Evolutionary conservation across 2,797 vertebrate genomes (phyloP).

Genomic region (Pseudomugil tenellus): DNA sequence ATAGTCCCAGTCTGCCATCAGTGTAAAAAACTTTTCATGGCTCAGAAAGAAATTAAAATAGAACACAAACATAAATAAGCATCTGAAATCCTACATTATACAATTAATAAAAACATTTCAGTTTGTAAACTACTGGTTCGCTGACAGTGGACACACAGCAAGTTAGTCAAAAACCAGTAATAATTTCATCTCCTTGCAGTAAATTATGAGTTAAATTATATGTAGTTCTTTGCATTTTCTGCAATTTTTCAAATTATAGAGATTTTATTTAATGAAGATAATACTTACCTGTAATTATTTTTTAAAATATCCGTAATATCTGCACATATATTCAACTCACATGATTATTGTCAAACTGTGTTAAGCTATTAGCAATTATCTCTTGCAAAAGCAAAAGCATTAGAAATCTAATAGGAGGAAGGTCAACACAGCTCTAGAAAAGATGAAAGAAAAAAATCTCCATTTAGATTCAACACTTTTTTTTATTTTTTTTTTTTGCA

Average conservation of each 20-base stretch:
- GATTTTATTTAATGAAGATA: background rate
- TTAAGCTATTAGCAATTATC: background rate
- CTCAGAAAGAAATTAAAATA: background rate
- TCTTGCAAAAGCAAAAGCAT: background rate
- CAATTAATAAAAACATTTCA: background rate
- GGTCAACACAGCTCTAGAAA: constrained; percentile 2
- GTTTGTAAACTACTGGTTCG: background rate
- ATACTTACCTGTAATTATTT: no score
- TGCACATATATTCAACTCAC: background rate
- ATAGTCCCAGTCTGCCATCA: no score
- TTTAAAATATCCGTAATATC: no score
- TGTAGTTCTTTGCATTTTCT: background rate
- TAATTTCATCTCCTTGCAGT: background rate
- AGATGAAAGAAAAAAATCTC: background rate
- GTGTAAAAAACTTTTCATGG: no score
- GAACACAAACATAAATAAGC: background rate
- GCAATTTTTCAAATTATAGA: background rate
- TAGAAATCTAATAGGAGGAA: background rate
- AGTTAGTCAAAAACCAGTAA: background rate
- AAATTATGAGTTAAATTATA: background rate
- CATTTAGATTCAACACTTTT: constrained; percentile 27
- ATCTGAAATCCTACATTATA: background rate
- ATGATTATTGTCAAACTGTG: background rate
- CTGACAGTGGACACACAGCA: background rate
- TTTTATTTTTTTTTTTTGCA: constrained; percentile 22